Conservation (phyloP, 2,113 vertebrate species). For the Garra rufa region DNA sequence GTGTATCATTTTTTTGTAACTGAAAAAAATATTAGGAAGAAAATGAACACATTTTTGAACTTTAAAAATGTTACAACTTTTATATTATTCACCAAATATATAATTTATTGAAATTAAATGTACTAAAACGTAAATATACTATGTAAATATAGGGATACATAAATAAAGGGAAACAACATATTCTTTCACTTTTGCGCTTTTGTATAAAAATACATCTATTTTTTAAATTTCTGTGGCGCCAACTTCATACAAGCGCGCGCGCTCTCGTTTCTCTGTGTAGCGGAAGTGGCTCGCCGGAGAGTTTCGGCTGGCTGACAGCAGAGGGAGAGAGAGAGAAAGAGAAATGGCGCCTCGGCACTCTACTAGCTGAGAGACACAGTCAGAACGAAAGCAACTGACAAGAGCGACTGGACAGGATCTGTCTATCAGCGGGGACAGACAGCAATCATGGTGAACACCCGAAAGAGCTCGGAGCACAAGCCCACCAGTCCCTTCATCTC, state of each 20-base stretch:
- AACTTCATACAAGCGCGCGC: constrained; percentile 14
- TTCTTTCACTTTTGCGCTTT: background rate
- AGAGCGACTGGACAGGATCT: constrained; percentile 60
- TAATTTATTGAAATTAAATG: background rate
- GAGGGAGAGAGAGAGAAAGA: constrained; percentile 63
- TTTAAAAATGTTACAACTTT: background rate
- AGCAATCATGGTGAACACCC: constrained; percentile 89
- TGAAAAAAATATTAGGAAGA: background rate
- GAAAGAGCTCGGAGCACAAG: constrained; percentile 81
- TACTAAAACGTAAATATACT: background rate
- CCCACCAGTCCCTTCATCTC: constrained; percentile 85
- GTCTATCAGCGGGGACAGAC: constrained; percentile 38
- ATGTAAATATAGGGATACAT: no score
- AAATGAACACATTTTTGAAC: background rate
- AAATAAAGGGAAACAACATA: no score
- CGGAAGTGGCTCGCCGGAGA: constrained; percentile 61
- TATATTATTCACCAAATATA: background rate
- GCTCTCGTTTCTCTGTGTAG: constrained; percentile 25
- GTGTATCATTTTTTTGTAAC: background rate
- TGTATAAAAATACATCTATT: background rate
- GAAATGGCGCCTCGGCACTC: constrained; percentile 80
- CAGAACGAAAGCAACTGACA: constrained; percentile 66
- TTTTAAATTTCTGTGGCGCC: background rate
- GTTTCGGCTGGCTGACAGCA: constrained; percentile 53
- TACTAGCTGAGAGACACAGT: constrained; percentile 75